A percentile compares a stretch with the other conserved stretches of the same genome.
These are phyloP conservation scores for Coenobita brevimanus DNA, from an alignment of 1,140 invertebrate genomes.

Conservation along the genomic window DNA sequence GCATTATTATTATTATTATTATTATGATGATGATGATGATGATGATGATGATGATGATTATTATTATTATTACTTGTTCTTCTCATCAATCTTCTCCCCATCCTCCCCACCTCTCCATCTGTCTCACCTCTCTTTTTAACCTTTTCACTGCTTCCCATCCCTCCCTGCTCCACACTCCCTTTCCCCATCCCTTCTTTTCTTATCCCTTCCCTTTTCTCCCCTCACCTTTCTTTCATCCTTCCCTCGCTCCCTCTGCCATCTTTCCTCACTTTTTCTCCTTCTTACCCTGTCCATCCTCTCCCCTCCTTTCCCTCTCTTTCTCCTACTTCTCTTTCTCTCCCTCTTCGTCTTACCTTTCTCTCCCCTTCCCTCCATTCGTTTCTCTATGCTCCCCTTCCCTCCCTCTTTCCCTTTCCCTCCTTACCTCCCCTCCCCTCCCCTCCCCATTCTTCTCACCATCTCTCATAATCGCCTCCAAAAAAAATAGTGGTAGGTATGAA, in stretches of 20 bases:
- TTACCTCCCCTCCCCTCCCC: neutral
- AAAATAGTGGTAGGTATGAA: too few species aligned
- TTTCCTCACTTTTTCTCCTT: neutral
- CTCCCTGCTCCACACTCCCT: neutral
- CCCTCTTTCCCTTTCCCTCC: neutral
- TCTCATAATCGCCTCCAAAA: neutral
- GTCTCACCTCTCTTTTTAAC: neutral
- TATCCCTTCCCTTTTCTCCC: neutral
- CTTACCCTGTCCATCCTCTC: neutral
- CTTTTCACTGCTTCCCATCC: neutral
- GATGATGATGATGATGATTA: too few species aligned
- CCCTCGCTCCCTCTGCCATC: neutral
- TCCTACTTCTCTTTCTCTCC: neutral
- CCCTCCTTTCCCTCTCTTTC: neutral
- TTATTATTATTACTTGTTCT: too few species aligned
- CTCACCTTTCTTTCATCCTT: neutral
- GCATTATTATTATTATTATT: too few species aligned
- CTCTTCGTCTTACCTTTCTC: neutral
- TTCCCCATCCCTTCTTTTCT: neutral
- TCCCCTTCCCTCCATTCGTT: neutral
- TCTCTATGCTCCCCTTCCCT: neutral
- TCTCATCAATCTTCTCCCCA: neutral
- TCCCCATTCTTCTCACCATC: neutral
- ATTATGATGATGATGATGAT: too few species aligned
- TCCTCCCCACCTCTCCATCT: neutral